Percentiles rank a stretch among this genome's conserved stretches.
phyloP scores from a whole-genome alignment of 2,888 invertebrate species.

The Hyposoter didymator region DNA sequence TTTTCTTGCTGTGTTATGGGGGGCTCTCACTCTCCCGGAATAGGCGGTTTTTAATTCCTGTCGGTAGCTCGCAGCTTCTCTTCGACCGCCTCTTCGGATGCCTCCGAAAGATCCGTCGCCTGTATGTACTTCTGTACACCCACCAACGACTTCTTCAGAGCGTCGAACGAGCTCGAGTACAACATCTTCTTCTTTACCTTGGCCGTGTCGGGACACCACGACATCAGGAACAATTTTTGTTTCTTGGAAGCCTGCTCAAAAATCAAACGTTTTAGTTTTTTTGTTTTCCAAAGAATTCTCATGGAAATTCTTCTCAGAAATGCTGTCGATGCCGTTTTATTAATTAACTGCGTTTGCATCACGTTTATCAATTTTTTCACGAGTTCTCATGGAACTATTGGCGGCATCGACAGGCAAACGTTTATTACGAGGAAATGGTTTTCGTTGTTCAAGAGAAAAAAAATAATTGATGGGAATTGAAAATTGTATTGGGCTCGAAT shows the following conservation, averaged over 20 bases:
- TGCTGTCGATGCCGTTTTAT: no score
- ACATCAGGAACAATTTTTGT: slow-evolving; percentile 99
- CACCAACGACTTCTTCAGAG: slow-evolving; percentile 97
- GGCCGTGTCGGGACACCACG: slow-evolving; percentile 99
- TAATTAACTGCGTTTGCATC: background rate
- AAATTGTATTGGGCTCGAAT: background rate
- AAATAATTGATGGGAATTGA: background rate
- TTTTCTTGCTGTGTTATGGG: slow-evolving; percentile 72
- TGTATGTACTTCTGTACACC: slow-evolving; percentile 99
- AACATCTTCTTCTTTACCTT: slow-evolving; percentile 94
- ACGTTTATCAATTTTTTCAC: no score
- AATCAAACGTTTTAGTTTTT: slow-evolving; percentile 15
- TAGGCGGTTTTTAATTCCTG: slow-evolving; percentile 89
- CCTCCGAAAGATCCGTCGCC: slow-evolving; percentile 97
- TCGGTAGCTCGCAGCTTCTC: slow-evolving; percentile 97
- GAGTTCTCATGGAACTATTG: background rate
- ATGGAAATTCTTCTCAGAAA: no score
- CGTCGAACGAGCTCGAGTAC: slow-evolving; percentile 97
- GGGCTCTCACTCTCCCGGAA: slow-evolving; percentile 71
- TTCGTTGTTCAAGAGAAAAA: background rate
- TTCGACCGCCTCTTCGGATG: slow-evolving; percentile 96
- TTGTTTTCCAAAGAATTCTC: background rate
- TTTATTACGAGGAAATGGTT: background rate
- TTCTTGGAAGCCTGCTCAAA: slow-evolving; percentile 92
- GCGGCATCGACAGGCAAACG: background rate